These are phyloP conservation scores for Neogobius melanostomus DNA, from an alignment of 2,113 vertebrate genomes.

Conservation along the genomic window DNA sequence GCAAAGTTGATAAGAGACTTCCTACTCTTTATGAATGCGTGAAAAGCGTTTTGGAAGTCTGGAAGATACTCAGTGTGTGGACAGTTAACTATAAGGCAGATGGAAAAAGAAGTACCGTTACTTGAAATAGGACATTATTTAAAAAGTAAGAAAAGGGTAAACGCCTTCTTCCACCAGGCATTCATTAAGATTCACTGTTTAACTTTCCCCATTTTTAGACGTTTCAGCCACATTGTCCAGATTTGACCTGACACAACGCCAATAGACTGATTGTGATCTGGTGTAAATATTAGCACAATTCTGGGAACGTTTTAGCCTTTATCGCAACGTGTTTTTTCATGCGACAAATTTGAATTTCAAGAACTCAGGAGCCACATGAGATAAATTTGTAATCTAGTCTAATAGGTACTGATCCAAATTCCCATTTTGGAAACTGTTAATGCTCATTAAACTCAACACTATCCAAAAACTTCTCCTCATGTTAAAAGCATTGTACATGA, in stretches of 20 bases:
- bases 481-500: slow-evolving; percentile 21
- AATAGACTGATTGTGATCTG: slow-evolving; percentile 45
- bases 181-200: not conserved
- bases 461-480: not conserved
- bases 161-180: no score
- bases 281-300: slow-evolving; percentile 59
- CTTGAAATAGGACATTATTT: no score
- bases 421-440: slow-evolving; percentile 16
- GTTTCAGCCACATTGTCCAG: slow-evolving; percentile 19
- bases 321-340: slow-evolving; percentile 25
- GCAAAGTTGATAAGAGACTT: slow-evolving; percentile 61
- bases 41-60: not conserved
- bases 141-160: no score
- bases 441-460: not conserved
- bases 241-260: slow-evolving; percentile 6
- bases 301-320: slow-evolving; percentile 41
- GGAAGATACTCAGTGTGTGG: not conserved
- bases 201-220: slow-evolving; percentile 34
- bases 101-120: not conserved
- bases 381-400: slow-evolving; percentile 35
- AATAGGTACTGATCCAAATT: slow-evolving; percentile 31
- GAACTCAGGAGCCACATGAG: slow-evolving; percentile 8
- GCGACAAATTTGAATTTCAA: slow-evolving; percentile 39
- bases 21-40: slow-evolving; percentile 30
- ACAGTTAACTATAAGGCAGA: not conserved